Conservation (phyloP, 2,797 vertebrate species). For the Ptychobarbus kaznakovi region DNA sequence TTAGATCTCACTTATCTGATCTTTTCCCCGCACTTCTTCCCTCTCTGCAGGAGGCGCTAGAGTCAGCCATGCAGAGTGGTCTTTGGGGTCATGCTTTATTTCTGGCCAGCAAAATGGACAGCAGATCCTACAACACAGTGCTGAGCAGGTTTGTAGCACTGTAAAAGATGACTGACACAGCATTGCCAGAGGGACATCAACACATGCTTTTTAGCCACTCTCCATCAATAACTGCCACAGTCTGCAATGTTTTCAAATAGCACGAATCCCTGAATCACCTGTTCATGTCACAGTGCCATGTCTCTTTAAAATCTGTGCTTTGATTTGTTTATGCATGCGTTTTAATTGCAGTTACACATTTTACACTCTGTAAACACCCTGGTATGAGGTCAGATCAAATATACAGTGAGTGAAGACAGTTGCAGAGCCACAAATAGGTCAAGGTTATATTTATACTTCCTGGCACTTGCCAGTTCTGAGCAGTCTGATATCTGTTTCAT, state of each 20-base stretch:
- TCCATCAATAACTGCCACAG: not conserved
- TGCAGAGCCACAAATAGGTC: conserved; percentile 2
- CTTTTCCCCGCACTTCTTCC: not conserved
- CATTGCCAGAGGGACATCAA: not conserved
- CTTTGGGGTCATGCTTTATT: conserved; percentile 95
- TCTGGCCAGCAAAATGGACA: conserved; percentile 93
- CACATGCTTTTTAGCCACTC: not conserved
- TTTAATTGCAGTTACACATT: conserved; percentile 34
- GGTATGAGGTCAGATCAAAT: conserved; percentile 23
- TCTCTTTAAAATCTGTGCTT: conserved; percentile 9
- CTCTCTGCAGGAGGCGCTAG: conserved; percentile 85
- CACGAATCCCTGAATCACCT: not conserved
- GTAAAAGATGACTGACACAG: conserved; percentile 34
- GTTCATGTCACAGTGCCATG: not conserved
- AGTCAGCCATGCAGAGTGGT: conserved; percentile 87
- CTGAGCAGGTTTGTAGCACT: conserved; percentile 81
- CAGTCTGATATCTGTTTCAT: not conserved
- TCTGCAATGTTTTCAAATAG: conserved; percentile 1
- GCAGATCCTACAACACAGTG: conserved; percentile 87
- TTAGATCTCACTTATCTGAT: not conserved
- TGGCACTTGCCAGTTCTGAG: conserved; percentile 1
- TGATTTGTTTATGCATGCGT: conserved; percentile 22
- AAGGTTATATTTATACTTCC: conserved; percentile 25
- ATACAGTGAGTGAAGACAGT: conserved; percentile 20
- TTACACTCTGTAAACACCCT: conserved; percentile 26